Evolutionary conservation across 2,113 vertebrate genomes (phyloP).

Genomic region (Rhipidura dahli): DNA sequence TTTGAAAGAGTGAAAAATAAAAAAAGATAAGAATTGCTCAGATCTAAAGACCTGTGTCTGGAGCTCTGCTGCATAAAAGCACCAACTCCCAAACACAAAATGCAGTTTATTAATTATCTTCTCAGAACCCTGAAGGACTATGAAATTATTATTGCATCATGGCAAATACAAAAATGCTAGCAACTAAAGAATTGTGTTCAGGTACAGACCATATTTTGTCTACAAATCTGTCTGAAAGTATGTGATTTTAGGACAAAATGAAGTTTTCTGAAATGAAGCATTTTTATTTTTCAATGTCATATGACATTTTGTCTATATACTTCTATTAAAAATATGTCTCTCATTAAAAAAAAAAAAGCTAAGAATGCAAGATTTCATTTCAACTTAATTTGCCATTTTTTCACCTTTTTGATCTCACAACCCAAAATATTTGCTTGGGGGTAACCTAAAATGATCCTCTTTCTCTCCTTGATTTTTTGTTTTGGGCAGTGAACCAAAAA

Average conservation of each 20-base stretch:
- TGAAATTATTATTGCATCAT: background rate
- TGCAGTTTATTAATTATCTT: background rate
- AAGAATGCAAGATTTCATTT: conserved; percentile 11
- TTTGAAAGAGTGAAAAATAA: background rate
- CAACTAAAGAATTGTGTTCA: background rate
- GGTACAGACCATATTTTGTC: background rate
- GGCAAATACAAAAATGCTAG: background rate
- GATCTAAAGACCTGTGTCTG: background rate
- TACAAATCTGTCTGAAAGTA: background rate
- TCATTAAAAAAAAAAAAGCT: background rate
- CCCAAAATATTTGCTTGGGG: conserved; percentile 43
- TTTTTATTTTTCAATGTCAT: background rate
- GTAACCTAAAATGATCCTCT: conserved; percentile 19
- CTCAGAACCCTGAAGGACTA: background rate
- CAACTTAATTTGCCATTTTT: conserved; percentile 8
- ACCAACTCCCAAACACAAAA: background rate
- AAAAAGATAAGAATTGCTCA: background rate
- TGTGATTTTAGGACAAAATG: background rate
- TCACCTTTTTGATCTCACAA: conserved; percentile 40
- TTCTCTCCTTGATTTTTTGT: conserved; percentile 16
- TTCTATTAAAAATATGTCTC: background rate
- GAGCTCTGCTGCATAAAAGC: background rate
- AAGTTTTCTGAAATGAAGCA: background rate
- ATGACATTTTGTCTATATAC: background rate
- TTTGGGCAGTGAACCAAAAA: conserved; percentile 48